Conservation (phyloP, 2,797 vertebrate genomes). For the Poeciliopsis turneri region DNA sequence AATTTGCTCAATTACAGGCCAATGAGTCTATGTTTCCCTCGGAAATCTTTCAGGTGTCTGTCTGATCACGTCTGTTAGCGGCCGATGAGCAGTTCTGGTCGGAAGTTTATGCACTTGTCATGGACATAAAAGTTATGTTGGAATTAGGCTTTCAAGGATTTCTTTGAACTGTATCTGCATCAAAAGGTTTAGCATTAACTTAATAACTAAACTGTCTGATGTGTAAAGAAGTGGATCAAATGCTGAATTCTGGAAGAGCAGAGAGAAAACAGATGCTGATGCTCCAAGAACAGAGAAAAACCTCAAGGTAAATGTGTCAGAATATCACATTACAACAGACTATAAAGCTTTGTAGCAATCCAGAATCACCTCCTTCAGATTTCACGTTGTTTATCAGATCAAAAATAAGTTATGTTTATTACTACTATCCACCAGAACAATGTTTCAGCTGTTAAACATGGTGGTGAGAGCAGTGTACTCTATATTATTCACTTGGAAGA, state of each 20-base stretch:
- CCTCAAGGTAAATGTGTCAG: background rate
- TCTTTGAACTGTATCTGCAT: background rate
- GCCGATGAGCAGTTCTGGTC: constrained; percentile 1
- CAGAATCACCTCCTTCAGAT: background rate
- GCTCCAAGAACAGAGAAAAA: background rate
- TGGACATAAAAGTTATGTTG: background rate
- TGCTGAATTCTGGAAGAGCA: background rate
- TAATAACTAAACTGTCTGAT: background rate
- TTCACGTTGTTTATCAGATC: background rate
- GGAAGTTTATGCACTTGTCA: constrained; percentile 10
- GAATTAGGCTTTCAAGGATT: background rate
- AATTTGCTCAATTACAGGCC: constrained; percentile 47
- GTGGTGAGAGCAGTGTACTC: background rate
- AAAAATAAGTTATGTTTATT: background rate
- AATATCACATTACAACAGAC: background rate
- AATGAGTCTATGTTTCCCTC: constrained; percentile 27
- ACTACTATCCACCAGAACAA: background rate
- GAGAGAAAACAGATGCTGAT: background rate
- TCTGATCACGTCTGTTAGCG: constrained; percentile 26
- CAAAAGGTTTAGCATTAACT: background rate
- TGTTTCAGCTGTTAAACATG: background rate
- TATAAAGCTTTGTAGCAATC: background rate
- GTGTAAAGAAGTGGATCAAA: background rate
- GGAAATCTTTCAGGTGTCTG: constrained; percentile 19
- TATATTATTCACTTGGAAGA: background rate